Conservation (phyloP, 2,113 vertebrate species). For the Hypomesus transpacificus region DNA sequence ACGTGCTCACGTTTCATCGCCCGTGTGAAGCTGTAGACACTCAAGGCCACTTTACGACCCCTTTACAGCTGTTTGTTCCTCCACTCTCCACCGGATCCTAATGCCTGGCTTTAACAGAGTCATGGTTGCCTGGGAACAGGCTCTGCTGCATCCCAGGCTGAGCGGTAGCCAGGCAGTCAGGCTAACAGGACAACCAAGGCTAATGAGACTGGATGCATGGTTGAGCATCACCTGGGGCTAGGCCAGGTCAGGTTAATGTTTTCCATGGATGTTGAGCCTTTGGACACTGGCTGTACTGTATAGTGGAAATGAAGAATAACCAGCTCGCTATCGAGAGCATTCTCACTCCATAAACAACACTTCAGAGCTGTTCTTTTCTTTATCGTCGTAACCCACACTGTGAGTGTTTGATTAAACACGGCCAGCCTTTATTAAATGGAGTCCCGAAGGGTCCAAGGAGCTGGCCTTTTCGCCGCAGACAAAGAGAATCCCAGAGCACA, state of each 20-base stretch:
- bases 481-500: conserved; percentile 23
- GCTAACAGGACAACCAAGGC: not conserved
- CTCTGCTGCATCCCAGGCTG: conserved; percentile 23
- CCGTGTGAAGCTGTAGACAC: conserved; percentile 13
- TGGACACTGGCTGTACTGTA: conserved; percentile 16
- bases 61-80: conserved; percentile 29
- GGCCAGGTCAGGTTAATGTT: conserved; percentile 46
- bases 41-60: conserved; percentile 25
- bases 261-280: conserved; percentile 35
- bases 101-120: conserved; percentile 25
- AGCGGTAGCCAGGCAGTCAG: not conserved
- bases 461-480: conserved; percentile 12
- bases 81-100: conserved; percentile 17
- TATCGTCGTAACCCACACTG: not conserved
- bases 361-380: not conserved
- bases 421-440: conserved; percentile 27
- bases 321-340: conserved; percentile 17
- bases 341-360: conserved; percentile 36
- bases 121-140: conserved; percentile 53
- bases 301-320: conserved; percentile 3
- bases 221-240: conserved; percentile 41
- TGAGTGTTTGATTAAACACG: conserved; percentile 17
- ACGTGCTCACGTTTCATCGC: not conserved
- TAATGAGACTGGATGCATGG: conserved; percentile 53
- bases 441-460: not conserved